These are phyloP conservation scores for Pluvianellus socialis DNA, from an alignment of 2,113 vertebrate species.

Conservation along the genomic window DNA sequence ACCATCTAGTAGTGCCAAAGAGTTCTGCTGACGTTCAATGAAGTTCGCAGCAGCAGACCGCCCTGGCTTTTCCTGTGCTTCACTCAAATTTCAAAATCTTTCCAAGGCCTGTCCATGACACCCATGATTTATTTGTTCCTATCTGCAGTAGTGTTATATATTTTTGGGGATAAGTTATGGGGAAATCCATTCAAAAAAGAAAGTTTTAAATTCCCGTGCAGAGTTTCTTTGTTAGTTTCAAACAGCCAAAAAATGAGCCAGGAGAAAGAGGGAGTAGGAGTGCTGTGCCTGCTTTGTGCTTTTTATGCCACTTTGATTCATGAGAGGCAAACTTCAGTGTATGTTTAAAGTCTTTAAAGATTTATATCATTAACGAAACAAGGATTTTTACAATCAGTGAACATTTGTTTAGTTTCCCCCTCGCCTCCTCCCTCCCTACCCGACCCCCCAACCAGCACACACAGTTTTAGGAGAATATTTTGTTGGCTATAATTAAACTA, in stretches of 20 bases:
- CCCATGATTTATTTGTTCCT: slow-evolving; percentile 29
- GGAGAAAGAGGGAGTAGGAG: not conserved
- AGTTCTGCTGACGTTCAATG: not conserved
- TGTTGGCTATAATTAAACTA: slow-evolving; percentile 81
- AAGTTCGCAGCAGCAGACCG: not conserved
- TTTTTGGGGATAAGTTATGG: slow-evolving; percentile 34
- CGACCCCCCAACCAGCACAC: slow-evolving; percentile 61
- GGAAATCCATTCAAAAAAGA: slow-evolving; percentile 27
- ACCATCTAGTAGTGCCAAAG: not conserved
- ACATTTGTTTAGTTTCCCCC: slow-evolving; percentile 73
- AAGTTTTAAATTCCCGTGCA: not conserved
- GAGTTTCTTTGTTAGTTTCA: slow-evolving; percentile 58
- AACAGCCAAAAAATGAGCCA: slow-evolving; percentile 34
- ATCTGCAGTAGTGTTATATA: not conserved
- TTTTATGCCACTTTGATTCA: slow-evolving; percentile 54
- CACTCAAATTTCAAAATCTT: slow-evolving; percentile 11
- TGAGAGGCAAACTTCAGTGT: slow-evolving; percentile 65
- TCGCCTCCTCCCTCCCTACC: slow-evolving; percentile 53
- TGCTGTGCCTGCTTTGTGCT: not conserved
- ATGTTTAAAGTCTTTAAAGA: slow-evolving; percentile 71
- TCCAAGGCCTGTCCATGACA: not conserved
- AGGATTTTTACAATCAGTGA: slow-evolving; percentile 75
- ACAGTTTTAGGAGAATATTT: slow-evolving; percentile 78
- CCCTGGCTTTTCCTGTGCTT: not conserved
- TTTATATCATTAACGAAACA: slow-evolving; percentile 75